phyloP scores from a whole-genome alignment of 2,113 vertebrate species.

The Anhinga anhinga region DNA sequence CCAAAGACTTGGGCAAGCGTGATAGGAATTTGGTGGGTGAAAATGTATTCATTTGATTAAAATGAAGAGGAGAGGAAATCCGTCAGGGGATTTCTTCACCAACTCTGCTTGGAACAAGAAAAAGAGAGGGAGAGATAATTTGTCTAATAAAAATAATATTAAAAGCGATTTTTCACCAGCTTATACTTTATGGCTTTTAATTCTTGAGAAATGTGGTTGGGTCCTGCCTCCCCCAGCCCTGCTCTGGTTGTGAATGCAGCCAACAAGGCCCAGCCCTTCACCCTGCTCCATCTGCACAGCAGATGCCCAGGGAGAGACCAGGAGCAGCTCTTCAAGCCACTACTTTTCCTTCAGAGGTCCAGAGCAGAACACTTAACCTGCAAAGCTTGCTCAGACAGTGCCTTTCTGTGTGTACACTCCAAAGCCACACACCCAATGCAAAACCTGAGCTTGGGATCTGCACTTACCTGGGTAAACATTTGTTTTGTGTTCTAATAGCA shows the following conservation, averaged over 20 bases:
- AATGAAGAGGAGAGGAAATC: neutral
- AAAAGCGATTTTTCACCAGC: neutral
- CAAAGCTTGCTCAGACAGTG: accelerated
- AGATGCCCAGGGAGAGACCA: accelerated
- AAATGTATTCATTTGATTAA: neutral
- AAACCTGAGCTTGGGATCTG: neutral
- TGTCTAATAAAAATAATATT: neutral
- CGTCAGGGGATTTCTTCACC: neutral
- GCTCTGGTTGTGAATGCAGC: neutral
- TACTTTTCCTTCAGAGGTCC: neutral
- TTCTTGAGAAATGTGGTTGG: neutral
- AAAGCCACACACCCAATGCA: neutral
- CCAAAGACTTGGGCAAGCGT: neutral
- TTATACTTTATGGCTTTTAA: neutral
- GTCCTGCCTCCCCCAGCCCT: neutral
- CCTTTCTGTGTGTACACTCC: neutral
- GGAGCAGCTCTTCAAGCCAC: neutral
- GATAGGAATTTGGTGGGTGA: neutral
- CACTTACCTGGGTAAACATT: conserved; percentile 45
- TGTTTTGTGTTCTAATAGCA: conserved; percentile 7
- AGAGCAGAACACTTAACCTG: neutral
- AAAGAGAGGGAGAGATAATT: neutral
- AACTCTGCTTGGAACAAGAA: neutral
- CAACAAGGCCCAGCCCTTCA: neutral
- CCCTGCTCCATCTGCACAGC: accelerated